Evolutionary conservation across 2,113 vertebrate genomes (phyloP).

Genomic region (Antigone vipio): DNA sequence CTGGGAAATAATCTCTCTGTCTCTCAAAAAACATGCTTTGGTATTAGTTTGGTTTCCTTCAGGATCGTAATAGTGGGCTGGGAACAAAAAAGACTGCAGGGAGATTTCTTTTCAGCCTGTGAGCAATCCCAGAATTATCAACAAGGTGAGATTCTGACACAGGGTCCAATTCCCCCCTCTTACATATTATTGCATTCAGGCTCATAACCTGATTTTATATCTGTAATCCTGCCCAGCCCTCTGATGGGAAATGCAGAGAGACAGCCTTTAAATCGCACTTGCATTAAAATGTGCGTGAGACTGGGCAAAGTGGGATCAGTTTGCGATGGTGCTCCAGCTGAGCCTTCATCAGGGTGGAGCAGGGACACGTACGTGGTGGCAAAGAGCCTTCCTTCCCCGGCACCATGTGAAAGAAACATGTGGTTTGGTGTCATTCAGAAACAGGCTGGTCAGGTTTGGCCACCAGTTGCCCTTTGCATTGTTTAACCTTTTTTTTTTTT

Average conservation of each 20-base stretch:
- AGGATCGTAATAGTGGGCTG: neutral
- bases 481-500: neutral
- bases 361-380: accelerated
- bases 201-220: neutral
- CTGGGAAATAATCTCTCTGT: neutral
- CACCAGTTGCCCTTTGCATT: neutral
- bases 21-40: neutral
- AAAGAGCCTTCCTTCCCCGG: neutral
- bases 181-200: neutral
- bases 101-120: neutral
- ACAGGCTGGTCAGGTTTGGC: neutral
- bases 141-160: neutral
- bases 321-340: neutral
- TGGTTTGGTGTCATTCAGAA: neutral
- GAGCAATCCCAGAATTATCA: neutral
- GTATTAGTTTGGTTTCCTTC: neutral
- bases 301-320: neutral
- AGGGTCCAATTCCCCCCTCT: neutral
- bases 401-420: neutral
- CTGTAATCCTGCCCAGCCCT: neutral
- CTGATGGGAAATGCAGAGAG: neutral
- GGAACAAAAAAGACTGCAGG: neutral
- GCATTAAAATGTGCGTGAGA: neutral
- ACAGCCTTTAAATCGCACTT: neutral
- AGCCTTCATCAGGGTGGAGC: accelerated